Conservation (phyloP, 1,140 invertebrate species). For the Brachystomella parvula region DNA sequence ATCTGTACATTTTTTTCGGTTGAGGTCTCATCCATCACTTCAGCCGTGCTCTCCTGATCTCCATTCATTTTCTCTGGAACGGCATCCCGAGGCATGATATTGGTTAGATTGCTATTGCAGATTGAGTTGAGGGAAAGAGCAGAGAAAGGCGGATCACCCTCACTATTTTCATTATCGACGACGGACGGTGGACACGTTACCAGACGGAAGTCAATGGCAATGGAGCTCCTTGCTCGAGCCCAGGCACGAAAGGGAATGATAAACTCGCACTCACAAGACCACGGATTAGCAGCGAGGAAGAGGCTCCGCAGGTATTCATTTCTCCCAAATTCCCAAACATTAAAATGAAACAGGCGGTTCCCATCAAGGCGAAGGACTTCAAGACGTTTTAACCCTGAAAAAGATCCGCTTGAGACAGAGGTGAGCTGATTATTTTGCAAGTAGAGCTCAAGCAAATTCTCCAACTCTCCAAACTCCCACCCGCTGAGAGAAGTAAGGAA, state of each 20-base stretch:
- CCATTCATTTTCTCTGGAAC: neutral
- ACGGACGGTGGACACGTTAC: neutral
- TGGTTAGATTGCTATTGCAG: neutral
- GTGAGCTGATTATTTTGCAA: constrained; percentile 76
- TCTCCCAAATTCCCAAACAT: constrained; percentile 73
- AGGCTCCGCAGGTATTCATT: constrained; percentile 49
- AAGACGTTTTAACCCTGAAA: constrained; percentile 64
- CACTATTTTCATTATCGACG: neutral
- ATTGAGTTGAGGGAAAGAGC: neutral
- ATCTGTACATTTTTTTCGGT: no score
- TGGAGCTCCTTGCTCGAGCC: neutral
- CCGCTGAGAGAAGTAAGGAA: constrained; percentile 67
- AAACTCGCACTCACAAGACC: constrained; percentile 85
- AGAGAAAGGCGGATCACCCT: neutral
- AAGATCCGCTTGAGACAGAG: constrained; percentile 68
- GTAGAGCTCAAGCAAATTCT: constrained; percentile 70
- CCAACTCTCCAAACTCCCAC: constrained; percentile 78
- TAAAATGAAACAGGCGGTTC: constrained; percentile 69
- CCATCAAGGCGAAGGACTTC: constrained; percentile 75
- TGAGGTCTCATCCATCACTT: no score
- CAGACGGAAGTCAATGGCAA: neutral
- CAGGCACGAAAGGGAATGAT: constrained; percentile 26
- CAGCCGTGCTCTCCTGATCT: neutral
- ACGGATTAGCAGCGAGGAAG: constrained; percentile 59
- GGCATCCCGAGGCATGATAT: neutral